Percentiles rank a stretch among this genome's conserved stretches.
Evolutionary conservation across 2,113 vertebrate genomes (phyloP).

Genomic region (Hirundichthys speculiger): DNA sequence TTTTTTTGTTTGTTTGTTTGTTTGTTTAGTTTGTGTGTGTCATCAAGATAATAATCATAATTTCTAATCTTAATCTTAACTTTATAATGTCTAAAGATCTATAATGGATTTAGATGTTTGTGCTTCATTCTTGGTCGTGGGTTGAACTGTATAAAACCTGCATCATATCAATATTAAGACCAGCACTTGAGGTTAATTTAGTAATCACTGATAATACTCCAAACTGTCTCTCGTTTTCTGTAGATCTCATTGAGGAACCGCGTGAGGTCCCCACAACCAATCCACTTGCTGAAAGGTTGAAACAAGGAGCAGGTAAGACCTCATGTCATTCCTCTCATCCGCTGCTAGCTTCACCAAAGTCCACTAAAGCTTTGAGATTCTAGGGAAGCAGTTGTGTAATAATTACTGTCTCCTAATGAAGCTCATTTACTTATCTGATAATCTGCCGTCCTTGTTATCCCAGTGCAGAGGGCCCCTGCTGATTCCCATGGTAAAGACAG

Average conservation of each 20-base stretch:
- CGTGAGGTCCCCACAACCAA: conserved; percentile 85
- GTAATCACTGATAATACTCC: not conserved
- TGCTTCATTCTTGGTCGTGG: no score
- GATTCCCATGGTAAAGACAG: conserved; percentile 82
- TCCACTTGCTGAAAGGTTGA: conserved; percentile 87
- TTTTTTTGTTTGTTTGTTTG: no score
- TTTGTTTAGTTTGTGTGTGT: no score
- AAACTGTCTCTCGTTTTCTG: conserved; percentile 23
- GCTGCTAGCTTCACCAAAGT: not conserved
- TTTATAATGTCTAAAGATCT: no score
- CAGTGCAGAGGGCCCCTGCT: conserved; percentile 80
- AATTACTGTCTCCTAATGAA: conserved; percentile 19
- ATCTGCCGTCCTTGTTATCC: conserved; percentile 69
- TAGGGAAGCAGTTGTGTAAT: no score
- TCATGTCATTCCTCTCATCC: not conserved
- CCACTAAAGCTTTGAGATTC: not conserved
- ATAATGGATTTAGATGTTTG: no score
- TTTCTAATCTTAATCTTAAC: no score
- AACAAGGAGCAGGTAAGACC: conserved; percentile 93
- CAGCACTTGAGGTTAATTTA: no score
- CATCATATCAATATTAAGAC: no score
- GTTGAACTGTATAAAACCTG: no score
- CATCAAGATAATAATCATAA: no score
- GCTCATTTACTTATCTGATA: conserved; percentile 56
- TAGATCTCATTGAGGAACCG: conserved; percentile 92